phyloP scores from a whole-genome alignment of 1,140 invertebrate species.

The Parasteatoda tepidariorum region DNA sequence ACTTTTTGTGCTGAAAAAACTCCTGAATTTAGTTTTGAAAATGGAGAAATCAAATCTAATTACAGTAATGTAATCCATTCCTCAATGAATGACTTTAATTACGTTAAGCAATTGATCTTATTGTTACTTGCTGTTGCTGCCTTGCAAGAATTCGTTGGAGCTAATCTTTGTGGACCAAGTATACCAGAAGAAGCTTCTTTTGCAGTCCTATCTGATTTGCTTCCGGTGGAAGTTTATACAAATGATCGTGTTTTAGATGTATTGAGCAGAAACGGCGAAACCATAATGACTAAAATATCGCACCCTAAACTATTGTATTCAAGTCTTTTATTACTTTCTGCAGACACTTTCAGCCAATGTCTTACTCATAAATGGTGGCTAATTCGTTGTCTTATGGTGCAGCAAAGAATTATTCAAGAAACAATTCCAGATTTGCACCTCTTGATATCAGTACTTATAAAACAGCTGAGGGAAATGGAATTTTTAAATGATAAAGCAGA shows the following conservation, averaged over 20 bases:
- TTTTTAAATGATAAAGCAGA: constrained; percentile 61
- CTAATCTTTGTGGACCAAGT: constrained; percentile 83
- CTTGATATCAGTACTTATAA: constrained; percentile 74
- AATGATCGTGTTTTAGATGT: constrained; percentile 26
- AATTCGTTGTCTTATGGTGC: constrained; percentile 77
- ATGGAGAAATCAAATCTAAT: background rate
- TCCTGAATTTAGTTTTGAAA: background rate
- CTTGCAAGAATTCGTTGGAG: constrained; percentile 81
- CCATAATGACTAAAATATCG: constrained; percentile 72
- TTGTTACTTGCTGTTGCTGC: constrained; percentile 73
- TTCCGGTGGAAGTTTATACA: background rate
- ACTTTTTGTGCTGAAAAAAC: background rate
- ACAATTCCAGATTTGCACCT: constrained; percentile 75
- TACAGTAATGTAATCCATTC: background rate
- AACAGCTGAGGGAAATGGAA: constrained; percentile 64
- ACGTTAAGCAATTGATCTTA: constrained; percentile 63
- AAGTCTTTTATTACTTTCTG: constrained; percentile 75
- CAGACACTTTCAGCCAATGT: constrained; percentile 67
- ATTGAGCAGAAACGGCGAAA: constrained; percentile 66
- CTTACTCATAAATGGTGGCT: constrained; percentile 78
- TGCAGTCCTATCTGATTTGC: constrained; percentile 4
- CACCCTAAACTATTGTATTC: constrained; percentile 77
- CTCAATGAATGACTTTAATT: background rate
- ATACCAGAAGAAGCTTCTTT: constrained; percentile 61
- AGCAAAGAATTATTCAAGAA: constrained; percentile 82